phyloP scores from a whole-genome alignment of 2,113 vertebrate genomes.

The Pluvialis apricaria region DNA sequence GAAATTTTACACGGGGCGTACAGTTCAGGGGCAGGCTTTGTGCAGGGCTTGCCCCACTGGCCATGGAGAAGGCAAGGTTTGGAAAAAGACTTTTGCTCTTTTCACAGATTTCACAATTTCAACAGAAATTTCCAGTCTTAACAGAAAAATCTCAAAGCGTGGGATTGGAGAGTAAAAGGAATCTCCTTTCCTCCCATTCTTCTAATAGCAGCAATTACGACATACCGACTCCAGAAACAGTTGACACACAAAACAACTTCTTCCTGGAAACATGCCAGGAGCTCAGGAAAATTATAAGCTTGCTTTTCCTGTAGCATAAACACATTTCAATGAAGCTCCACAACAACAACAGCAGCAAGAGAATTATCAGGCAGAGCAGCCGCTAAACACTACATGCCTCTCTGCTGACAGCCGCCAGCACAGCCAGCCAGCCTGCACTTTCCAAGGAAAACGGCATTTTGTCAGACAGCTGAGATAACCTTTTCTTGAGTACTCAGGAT shows the following conservation, averaged over 20 bases:
- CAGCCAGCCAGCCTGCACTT: neutral
- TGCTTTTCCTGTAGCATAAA: conserved; percentile 10
- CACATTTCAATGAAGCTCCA: neutral
- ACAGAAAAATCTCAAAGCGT: neutral
- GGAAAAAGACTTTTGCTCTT: fast-evolving
- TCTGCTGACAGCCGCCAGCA: neutral
- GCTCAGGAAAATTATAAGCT: neutral
- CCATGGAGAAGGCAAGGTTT: neutral
- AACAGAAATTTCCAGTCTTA: neutral
- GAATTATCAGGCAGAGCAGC: neutral
- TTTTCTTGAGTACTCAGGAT: neutral
- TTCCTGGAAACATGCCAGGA: neutral
- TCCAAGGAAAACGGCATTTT: neutral
- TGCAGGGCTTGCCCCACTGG: neutral
- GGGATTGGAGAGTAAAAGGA: neutral
- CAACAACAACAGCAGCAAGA: neutral
- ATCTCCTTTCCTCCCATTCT: neutral
- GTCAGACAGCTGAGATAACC: neutral
- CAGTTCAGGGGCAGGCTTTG: neutral
- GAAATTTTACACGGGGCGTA: neutral
- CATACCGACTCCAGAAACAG: neutral
- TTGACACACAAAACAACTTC: neutral
- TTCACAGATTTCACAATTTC: no score
- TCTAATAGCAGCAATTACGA: neutral
- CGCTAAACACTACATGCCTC: neutral